Percentiles rank a stretch among this genome's conserved stretches.
Evolutionary conservation across 64 coral and sea anemone genomes (phyloP).

Genomic region (Catalaphyllia jardinei): DNA sequence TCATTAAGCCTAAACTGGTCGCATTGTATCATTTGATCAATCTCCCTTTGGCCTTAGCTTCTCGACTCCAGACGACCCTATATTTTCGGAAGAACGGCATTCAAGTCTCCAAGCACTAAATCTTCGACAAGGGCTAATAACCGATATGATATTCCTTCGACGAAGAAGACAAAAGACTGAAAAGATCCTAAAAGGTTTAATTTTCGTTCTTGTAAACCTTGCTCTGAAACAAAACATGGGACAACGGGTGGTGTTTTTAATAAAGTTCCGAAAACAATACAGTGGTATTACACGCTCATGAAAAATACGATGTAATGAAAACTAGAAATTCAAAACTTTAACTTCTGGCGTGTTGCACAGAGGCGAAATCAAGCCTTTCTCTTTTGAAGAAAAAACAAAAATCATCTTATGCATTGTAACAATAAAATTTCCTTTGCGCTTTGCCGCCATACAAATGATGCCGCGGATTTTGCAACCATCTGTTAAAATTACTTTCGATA

Average conservation of each 20-base stretch:
- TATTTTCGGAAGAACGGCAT: neutral
- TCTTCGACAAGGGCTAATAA: neutral
- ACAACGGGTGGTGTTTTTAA: slow-evolving; percentile 31
- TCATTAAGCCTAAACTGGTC: slow-evolving; percentile 32
- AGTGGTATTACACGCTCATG: neutral
- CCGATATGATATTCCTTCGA: neutral
- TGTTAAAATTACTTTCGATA: slow-evolving; percentile 30
- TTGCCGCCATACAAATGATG: slow-evolving; percentile 33
- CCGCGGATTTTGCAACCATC: slow-evolving; percentile 8
- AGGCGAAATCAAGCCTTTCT: slow-evolving; percentile 1
- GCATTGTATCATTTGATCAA: slow-evolving; percentile 25
- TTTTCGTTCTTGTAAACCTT: slow-evolving; percentile 22
- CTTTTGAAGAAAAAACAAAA: slow-evolving; percentile 24
- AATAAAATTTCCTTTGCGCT: slow-evolving; percentile 25
- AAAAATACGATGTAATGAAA: slow-evolving; percentile 13
- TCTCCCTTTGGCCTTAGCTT: neutral
- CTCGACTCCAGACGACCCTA: neutral
- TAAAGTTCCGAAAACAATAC: slow-evolving; percentile 3
- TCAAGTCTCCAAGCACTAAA: neutral
- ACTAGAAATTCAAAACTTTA: neutral
- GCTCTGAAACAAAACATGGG: neutral
- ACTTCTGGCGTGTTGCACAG: neutral
- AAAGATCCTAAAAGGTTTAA: neutral
- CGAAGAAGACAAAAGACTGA: neutral
- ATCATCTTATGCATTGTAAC: slow-evolving; percentile 14